phyloP scores from a whole-genome alignment of 92 coral and sea anemone species.

The Umimayanthus kanabou region DNA sequence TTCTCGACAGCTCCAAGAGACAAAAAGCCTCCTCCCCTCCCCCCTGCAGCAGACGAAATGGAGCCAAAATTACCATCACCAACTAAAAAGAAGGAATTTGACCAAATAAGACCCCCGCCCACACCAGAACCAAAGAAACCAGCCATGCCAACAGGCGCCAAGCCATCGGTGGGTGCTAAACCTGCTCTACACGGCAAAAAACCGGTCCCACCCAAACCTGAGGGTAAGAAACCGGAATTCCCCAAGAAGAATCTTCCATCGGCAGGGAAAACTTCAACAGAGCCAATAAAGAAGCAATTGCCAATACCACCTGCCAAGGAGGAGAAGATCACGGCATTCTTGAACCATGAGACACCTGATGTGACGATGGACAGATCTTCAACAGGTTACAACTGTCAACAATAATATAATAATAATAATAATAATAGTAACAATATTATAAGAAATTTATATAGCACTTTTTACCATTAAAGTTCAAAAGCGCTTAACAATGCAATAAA shows the following conservation, averaged over 20 bases:
- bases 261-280: not conserved
- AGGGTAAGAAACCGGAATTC: conserved; percentile 52
- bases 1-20: conserved; percentile 22
- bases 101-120: conserved; percentile 30
- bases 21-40: conserved; percentile 40
- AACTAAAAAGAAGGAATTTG: conserved; percentile 12
- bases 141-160: conserved; percentile 45
- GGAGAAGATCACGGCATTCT: not conserved
- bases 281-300: conserved; percentile 7
- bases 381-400: not conserved
- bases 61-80: conserved; percentile 33
- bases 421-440: too few species aligned
- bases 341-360: conserved; percentile 1
- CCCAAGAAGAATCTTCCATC: conserved; percentile 13
- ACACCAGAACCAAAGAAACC: conserved; percentile 68
- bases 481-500: too few species aligned
- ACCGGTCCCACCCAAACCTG: conserved; percentile 53
- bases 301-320: conserved; percentile 36
- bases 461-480: too few species aligned
- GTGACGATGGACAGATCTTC: not conserved
- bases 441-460: too few species aligned
- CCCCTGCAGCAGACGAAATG: conserved; percentile 35
- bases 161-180: conserved; percentile 51
- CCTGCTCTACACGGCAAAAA: conserved; percentile 60
- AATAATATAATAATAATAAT: too few species aligned